Evolutionary conservation across 2,113 vertebrate genomes (phyloP), one percentile per base, ranked within the genome.

Genomic region (Heterotis niloticus): DNA sequence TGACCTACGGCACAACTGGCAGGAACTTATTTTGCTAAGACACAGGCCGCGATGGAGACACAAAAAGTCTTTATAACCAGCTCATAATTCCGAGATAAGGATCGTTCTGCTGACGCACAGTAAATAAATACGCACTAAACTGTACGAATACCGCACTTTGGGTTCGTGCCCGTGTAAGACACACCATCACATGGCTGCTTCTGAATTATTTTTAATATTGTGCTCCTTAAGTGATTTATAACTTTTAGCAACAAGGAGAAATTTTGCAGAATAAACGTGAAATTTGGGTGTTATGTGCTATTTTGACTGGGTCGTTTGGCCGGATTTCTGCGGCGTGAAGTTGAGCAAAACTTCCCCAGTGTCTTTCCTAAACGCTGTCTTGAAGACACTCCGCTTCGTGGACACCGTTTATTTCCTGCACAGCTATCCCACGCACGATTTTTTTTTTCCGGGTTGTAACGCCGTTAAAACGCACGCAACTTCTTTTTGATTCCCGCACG

Each of bases 181-280:
- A 52, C 20, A 18, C 51, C n/a, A 72, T n/a, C 69, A n/a, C 69
- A 72, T 72, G 69, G 52, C 69, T 72, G 44, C 44, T 23, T 54
- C 34, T 72, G 52, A 14, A 11, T 54, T 24, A n/a, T 24, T 18
- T 52, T 72, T 71, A 71, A 54, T 72, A 52, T 72, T 44, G 34
- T 54, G 54, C 11, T 24, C 54, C 4, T 20, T 54, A 72, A 72
- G 13, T 72, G 20, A 72, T n/a, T 54, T 72, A 23, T 62, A 20
- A 62, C 52, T 12, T 24, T 72, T 54, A 54, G 23, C 14, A 10
- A 44, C 54, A 44, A 52, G 14, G 34, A 71, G 34, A 20, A 20
- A 72, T 24, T n/a, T 56, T n/a, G 64, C 23, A 2, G 20, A 62
- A 34, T 5, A 51, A 70, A 44, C 7, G 34, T 44, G 34, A 44